Conservation (phyloP, 2,888 invertebrate species). For the Palloptera scutellata region DNA sequence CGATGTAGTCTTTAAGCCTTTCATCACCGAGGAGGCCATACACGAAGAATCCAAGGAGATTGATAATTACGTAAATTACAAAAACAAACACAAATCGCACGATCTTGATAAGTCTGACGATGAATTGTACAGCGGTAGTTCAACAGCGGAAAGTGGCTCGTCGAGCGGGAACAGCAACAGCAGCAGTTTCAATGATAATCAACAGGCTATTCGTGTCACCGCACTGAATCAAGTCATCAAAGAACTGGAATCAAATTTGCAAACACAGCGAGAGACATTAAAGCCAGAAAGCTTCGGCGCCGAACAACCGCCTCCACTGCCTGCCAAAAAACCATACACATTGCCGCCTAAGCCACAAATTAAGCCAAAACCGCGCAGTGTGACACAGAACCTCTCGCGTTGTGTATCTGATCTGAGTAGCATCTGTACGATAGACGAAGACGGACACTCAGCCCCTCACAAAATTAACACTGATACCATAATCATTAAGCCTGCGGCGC, state of each 20-base stretch:
- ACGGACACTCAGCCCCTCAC: constrained; percentile 24
- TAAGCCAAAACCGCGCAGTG: constrained; percentile 66
- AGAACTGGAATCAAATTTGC: constrained; percentile 54
- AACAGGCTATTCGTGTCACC: constrained; percentile 50
- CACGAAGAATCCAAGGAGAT: constrained; percentile 85
- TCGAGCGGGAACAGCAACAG: constrained; percentile 58
- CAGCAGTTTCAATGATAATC: constrained; percentile 56
- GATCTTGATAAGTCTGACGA: constrained; percentile 61
- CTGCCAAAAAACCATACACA: constrained; percentile 63
- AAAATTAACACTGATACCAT: constrained; percentile 60
- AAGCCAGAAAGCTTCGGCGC: constrained; percentile 45
- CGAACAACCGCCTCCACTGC: constrained; percentile 62
- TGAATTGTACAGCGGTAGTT: constrained; percentile 64
- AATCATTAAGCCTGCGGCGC: constrained; percentile 56
- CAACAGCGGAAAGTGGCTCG: constrained; percentile 46
- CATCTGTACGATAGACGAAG: constrained; percentile 45
- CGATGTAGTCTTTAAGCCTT: constrained; percentile 74
- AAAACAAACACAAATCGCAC: constrained; percentile 76
- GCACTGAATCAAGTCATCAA: constrained; percentile 57
- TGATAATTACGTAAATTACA: constrained; percentile 77
- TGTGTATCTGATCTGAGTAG: constrained; percentile 62
- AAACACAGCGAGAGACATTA: constrained; percentile 51
- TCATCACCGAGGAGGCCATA: constrained; percentile 82
- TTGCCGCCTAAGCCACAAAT: constrained; percentile 66
- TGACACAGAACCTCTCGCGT: constrained; percentile 61